Evolutionary conservation across 2,797 vertebrate genomes (phyloP).

Genomic region (Pangasius macronema): DNA sequence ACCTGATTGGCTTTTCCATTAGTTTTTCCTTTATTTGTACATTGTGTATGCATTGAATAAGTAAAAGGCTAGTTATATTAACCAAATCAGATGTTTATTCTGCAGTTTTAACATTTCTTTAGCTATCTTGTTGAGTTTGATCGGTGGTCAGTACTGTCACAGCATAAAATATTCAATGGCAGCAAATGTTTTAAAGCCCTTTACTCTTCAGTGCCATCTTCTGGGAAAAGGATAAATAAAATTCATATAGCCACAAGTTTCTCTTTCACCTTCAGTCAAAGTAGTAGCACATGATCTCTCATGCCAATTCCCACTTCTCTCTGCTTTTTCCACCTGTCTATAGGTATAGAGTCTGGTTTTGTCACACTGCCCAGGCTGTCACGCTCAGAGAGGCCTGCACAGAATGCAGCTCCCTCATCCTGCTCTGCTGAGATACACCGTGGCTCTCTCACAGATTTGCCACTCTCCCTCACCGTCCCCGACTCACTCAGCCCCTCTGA

Average conservation of each 20-base stretch:
- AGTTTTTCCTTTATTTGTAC: not conserved
- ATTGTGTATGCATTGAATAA: not conserved
- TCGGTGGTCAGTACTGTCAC: not conserved
- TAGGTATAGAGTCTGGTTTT: conserved; percentile 90
- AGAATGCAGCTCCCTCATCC: conserved; percentile 65
- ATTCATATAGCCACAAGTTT: not conserved
- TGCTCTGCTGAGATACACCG: conserved; percentile 69
- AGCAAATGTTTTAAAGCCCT: not conserved
- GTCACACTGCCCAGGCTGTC: conserved; percentile 90
- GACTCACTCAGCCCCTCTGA: conserved; percentile 78
- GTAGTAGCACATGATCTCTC: not conserved
- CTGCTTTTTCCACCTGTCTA: conserved; percentile 31
- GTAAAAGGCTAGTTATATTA: not conserved
- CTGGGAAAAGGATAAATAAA: conserved; percentile 26
- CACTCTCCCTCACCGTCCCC: conserved; percentile 70
- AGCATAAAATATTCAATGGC: not conserved
- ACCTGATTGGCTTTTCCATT: not conserved
- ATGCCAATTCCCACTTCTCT: conserved; percentile 1
- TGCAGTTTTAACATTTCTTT: not conserved
- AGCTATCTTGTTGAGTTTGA: not conserved
- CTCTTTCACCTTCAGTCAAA: conserved; percentile 2
- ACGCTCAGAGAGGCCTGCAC: conserved; percentile 79
- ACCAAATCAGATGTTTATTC: not conserved
- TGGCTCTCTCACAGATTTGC: conserved; percentile 68
- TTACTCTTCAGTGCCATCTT: conserved; percentile 46